Evolutionary conservation across 2,888 invertebrate species (phyloP), one percentile per base, ranked within the genome.

Genomic region (Germaria angustata): DNA sequence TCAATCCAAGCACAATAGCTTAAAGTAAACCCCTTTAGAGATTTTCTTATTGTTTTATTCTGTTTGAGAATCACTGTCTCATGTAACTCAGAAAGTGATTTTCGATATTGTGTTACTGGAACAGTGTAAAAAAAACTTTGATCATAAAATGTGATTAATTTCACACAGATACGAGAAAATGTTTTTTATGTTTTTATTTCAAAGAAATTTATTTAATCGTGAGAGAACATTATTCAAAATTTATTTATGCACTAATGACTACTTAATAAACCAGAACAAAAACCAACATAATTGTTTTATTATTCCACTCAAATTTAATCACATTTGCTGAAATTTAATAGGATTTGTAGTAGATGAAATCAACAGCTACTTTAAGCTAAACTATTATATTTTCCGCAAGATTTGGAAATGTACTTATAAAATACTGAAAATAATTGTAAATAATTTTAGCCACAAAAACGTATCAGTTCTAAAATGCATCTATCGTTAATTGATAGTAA

Each of bases 121-220:
- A 53, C 61, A 53, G 32, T 22, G 44, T 20, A 44, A 44, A 55
- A 44, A 55, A 57, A 76, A 76, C 22, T 68, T 61, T 61, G 61
- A 61, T 61, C 69, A 69, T 77, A 77, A 77, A 77, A 77, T 61
- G 41, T 69, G 68, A 77, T 77, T 69, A 61, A 69, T 80, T 66
- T 59, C 55, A 44, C 32, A 53, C 34, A 41, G 32, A 66, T 66
- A 49, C n/a, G 7, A 59, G 11, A 32, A 51, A 59, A 36, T 17
- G 22, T 68, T 36, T 44, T 22, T n/a, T 32, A n/a, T 46, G 32
- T 32, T 24, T 13, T 39, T 11, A 3, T 61, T 61, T 59, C 13
- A 32, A 41, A 46, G 13, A 46, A 15, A 53, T 77, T 49, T 61
- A 36, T 39, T 46, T 53, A 20, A 41, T 24, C 24, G 34, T 39